These are phyloP conservation scores for Otis tarda DNA, from an alignment of 2,113 vertebrate species.

Conservation along the genomic window DNA sequence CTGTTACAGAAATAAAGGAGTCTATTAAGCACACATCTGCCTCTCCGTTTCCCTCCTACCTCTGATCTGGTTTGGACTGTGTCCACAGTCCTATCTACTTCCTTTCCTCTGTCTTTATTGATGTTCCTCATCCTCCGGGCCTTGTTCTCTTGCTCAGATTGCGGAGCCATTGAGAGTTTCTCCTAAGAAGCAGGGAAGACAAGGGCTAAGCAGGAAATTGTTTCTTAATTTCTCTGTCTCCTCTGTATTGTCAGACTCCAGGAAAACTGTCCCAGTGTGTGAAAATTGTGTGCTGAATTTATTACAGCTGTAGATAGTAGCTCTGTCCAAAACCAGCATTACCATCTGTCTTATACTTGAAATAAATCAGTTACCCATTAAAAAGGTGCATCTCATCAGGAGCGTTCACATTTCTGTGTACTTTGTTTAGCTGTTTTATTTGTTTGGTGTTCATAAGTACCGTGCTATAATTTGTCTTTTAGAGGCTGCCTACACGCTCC, in stretches of 20 bases:
- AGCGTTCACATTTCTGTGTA: not conserved
- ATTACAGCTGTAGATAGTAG: not conserved
- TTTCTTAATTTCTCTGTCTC: not conserved
- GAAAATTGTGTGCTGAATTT: not conserved
- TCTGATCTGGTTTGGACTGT: not conserved
- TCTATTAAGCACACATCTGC: not conserved
- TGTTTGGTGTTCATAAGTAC: not conserved
- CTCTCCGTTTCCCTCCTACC: not conserved
- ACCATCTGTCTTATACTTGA: not conserved
- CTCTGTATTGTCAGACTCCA: not conserved
- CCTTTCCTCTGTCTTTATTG: not conserved
- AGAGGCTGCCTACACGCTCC: slow-evolving; percentile 96
- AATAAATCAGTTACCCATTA: not conserved
- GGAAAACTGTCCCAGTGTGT: not conserved
- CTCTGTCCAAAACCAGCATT: not conserved
- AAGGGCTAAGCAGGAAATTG: not conserved
- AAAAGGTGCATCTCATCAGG: not conserved
- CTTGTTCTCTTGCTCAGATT: not conserved
- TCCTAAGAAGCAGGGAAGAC: not conserved
- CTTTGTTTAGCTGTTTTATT: not conserved
- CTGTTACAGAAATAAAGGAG: not conserved
- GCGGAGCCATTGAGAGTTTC: not conserved
- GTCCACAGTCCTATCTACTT: not conserved
- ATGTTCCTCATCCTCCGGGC: not conserved
- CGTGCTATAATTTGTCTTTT: not conserved